These are phyloP conservation scores for Elymnias hypermnestra DNA, from an alignment of 1,140 invertebrate genomes.

Conservation along the genomic window DNA sequence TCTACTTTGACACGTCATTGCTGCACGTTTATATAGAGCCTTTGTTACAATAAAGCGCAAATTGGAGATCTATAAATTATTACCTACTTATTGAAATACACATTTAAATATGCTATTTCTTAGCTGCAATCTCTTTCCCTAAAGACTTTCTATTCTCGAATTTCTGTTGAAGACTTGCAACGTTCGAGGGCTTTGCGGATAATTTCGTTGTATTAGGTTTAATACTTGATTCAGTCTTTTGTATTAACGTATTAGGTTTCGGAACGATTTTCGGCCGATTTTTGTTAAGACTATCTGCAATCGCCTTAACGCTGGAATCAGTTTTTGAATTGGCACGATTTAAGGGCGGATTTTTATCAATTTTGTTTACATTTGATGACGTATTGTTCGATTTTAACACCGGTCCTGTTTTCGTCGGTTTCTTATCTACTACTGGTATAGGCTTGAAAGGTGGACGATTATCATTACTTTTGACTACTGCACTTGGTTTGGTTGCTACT, in stretches of 20 bases:
- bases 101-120: slow-evolving; percentile 35
- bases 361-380: slow-evolving; percentile 36
- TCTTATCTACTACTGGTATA: slow-evolving; percentile 46
- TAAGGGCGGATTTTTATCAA: slow-evolving; percentile 38
- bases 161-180: slow-evolving; percentile 85
- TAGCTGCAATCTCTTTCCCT: slow-evolving; percentile 54
- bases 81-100: background rate
- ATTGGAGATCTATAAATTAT: slow-evolving; percentile 2
- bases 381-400: slow-evolving; percentile 45
- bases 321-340: slow-evolving; percentile 47
- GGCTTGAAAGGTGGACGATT: slow-evolving; percentile 54
- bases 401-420: slow-evolving; percentile 40
- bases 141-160: slow-evolving; percentile 79
- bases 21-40: background rate
- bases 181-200: slow-evolving; percentile 79
- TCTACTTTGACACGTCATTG: too few species aligned
- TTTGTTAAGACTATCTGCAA: slow-evolving; percentile 62
- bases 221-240: slow-evolving; percentile 56
- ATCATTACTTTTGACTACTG: slow-evolving; percentile 41
- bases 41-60: background rate
- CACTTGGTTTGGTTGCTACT: slow-evolving; percentile 42
- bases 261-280: slow-evolving; percentile 65
- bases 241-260: slow-evolving; percentile 45
- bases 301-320: slow-evolving; percentile 58
- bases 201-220: slow-evolving; percentile 71